Base-by-base conservation (phyloP, 2,797 vertebrate species). In the Liparis tanakae region DNA sequence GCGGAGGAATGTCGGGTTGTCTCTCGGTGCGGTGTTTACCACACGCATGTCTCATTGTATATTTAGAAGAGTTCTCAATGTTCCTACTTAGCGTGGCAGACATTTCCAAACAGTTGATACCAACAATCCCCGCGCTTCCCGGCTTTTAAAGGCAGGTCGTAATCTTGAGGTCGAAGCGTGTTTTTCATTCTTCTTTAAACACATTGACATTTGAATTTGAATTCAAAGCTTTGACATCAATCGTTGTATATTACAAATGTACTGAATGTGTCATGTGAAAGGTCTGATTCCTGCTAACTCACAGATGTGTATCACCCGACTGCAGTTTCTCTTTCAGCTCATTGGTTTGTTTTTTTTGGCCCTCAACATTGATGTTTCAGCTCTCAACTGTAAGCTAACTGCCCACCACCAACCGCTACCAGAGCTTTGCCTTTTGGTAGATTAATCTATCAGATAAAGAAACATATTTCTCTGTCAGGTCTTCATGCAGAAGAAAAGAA, bases 11-110 rank as follows among this genome's bases (percentile, higher is more conserved):
- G 71, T 67, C 73, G 77, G 77, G 53, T 62, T 58, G 56, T 53
- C 51, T 78, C 72, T 75, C 65, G 25, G 18, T 76, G 71, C 70
- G 65, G 58, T 48, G 37, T 46, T 77, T 36, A 70, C 83, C 79
- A 70, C 70, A 81, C 7, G 70, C 82, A 71, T 55, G 51, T 77
- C 60, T 67, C 30, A 2, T 37, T 70, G 72, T 77, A 67, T 80
- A 72, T 81, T 78, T 80, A 80, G 55, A 80, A 63, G 15, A 18
- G 10, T 0, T 71, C 58, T 74, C 39, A 83, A 67, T 64, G 61
- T 79, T 7, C 51, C 66, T 25, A 13, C 51, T 64, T 13, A 63
- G 43, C 51, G n/a, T 51, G 64, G 63, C 67, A 44, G 79, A 33
- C 41, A 71, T 72, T 73, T 36, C 68, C 53, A 33, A 65, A 73